Evolutionary conservation across 1,140 invertebrate genomes (phyloP), one percentile per base, ranked within the genome.

Genomic region (Drosophila ananassae): DNA sequence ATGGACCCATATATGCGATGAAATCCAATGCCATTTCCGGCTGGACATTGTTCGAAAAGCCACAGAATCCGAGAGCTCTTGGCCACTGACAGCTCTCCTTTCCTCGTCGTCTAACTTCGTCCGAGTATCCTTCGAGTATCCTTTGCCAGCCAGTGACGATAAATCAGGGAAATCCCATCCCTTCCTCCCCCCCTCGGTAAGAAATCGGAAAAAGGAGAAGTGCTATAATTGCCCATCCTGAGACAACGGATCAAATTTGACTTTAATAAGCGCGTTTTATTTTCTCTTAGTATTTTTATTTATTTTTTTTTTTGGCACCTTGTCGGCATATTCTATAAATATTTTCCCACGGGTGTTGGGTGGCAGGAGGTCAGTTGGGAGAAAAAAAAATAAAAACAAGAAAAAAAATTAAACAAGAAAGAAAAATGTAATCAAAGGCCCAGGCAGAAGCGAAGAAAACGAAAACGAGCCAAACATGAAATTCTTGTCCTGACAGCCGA

Each of bases 401-500:
- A 17, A 17, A n/a, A n/a, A 8, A 24, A 32, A 41, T 44, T 44
- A 17, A 60, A 47, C 6, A 28, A 17, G 25, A 53, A 57, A 4
- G 41, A 53, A 72, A 28, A 52, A 54, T 67, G 48, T 67, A 55
- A 69, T 69, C 32, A 57, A 37, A 64, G 41, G 44, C 50, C 24
- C 12, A 50, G 34, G 34, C 12, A 34, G 30, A 41, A 25, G 46
- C 52, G 13, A 7, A 63, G 17, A 12, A 60, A 55, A 39, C 22
- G 13, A 25, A 61, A 47, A 41, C 53, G 30, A 17, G 50, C 12
- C 56, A 57, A 56, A 79, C 57, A 61, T 61, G 50, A 82, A 83
- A 75, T 83, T 83, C 63, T 39, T 66, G 52, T 24, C 62, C 64
- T 74, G 55, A 81, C 64, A 51, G 41, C 39, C 56, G 17, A 73